Percentiles rank a stretch among this genome's conserved stretches.
Conservation (phyloP, 2,888 invertebrate genomes). For the Acanthopleura granulata region DNA sequence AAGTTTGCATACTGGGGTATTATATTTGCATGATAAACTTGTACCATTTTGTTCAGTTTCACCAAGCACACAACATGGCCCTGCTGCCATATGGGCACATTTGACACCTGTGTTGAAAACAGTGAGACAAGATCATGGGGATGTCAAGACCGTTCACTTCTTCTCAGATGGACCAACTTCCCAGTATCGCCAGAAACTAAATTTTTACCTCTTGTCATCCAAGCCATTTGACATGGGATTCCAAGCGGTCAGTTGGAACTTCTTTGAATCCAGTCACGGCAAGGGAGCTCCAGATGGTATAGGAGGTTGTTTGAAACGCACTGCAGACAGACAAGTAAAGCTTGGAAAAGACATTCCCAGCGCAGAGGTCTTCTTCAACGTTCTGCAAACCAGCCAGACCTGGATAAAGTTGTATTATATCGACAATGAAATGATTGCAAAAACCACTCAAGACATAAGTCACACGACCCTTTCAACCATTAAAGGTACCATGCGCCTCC, state of each 20-base stretch:
- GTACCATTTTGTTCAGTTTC: conserved; percentile 55
- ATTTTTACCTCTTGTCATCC: conserved; percentile 57
- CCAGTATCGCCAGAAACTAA: conserved; percentile 64
- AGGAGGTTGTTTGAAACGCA: conserved; percentile 55
- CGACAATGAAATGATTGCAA: neutral
- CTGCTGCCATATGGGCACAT: conserved; percentile 67
- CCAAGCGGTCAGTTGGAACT: conserved; percentile 51
- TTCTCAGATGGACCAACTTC: conserved; percentile 55
- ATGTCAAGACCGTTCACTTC: conserved; percentile 32
- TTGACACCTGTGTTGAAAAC: conserved; percentile 49
- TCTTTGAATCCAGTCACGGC: conserved; percentile 62
- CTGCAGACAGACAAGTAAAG: conserved; percentile 34
- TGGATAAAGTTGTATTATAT: neutral
- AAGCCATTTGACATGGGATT: conserved; percentile 27
- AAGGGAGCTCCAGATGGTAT: conserved; percentile 64
- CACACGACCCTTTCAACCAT: neutral
- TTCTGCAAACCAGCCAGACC: neutral
- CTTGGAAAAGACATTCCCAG: conserved; percentile 32
- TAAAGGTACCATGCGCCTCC: neutral
- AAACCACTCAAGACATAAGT: neutral
- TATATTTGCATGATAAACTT: neutral
- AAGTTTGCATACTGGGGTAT: neutral
- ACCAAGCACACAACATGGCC: conserved; percentile 57
- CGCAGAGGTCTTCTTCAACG: neutral
- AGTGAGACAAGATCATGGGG: conserved; percentile 23